A percentile compares a stretch with the other conserved stretches of the same genome.
Conservation (phyloP, 2,888 invertebrate species). For the Orchestes rusci region DNA sequence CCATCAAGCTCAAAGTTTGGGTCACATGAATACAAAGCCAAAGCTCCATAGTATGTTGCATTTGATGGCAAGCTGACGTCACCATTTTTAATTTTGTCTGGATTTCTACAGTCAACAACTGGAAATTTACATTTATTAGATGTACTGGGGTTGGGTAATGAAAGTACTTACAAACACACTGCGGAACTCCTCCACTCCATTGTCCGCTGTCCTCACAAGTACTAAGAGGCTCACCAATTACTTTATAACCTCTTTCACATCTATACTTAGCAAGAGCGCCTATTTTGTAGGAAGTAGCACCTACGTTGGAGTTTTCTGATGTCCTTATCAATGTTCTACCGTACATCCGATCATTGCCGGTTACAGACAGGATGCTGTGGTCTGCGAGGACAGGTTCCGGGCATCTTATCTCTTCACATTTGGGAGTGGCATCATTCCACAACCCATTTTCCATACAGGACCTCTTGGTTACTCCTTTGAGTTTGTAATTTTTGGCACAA, state of each 20-base stretch:
- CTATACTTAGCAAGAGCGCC: conserved; percentile 81
- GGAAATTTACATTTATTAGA: conserved; percentile 7
- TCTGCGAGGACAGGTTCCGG: conserved; percentile 75
- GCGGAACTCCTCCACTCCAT: conserved; percentile 78
- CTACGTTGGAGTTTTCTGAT: conserved; percentile 55
- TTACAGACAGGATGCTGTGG: conserved; percentile 81
- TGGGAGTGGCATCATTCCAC: conserved; percentile 79
- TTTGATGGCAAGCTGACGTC: conserved; percentile 75
- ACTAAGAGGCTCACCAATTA: conserved; percentile 75
- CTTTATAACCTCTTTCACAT: conserved; percentile 84
- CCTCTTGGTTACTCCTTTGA: conserved; percentile 67
- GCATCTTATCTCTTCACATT: conserved; percentile 89
- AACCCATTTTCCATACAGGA: conserved; percentile 66
- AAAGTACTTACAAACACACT: conserved; percentile 71
- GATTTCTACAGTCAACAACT: conserved; percentile 84
- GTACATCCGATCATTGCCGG: conserved; percentile 85
- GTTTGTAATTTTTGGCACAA: conserved; percentile 71
- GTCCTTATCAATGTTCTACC: conserved; percentile 77
- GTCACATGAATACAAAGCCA: conserved; percentile 77
- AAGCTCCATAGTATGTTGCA: conserved; percentile 82
- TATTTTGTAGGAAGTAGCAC: conserved; percentile 74
- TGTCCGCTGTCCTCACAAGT: conserved; percentile 80
- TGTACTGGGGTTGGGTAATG: no score
- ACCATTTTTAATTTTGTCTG: conserved; percentile 65
- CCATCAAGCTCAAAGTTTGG: conserved; percentile 76